Evolutionary conservation across 2,797 vertebrate species (phyloP), one percentile per base, ranked within the genome.

Genomic region (Rhadinocentrus ornatus): DNA sequence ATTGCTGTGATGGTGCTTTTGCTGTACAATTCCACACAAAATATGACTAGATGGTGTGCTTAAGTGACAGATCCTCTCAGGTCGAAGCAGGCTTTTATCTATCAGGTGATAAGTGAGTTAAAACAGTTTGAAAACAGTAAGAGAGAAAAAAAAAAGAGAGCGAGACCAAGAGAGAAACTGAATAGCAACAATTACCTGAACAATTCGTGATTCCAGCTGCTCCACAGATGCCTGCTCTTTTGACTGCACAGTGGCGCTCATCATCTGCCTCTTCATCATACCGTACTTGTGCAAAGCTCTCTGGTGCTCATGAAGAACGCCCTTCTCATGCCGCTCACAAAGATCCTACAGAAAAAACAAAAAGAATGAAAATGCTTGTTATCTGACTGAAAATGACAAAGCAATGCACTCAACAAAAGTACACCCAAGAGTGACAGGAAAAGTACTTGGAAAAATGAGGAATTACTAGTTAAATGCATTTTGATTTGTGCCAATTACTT

Each of bases 271-370:
- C 95, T 96, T 98, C 97, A 98, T 98, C 91, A 97, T 74, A 22
- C 96, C 91, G 83, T 99, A 97, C 86, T 97, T 99, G 90, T 98
- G 97, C 91, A 99, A 89, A 0, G 96, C 97, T 35, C 95, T 92
- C 94, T 99, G 98, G 88, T 99, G 97, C 85, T 97, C 97, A 37
- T 99, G 97, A 62, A 99, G 90, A 0, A 98, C 95, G 0, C 98
- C 98, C 84, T 96, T 98, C 93, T 99, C 98, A 0, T 99, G 98
- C n/a, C 98, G 94, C 85, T 99, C 97, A 5, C 98, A 99, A 81
- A 99, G 93, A 82, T 99, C 97, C 98, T 99, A 31, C 5, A 50
- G 29, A 32, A 18, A 79, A 61, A 6, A 11, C 13, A 35, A 32
- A 20, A 79, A 56, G 26, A 73, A 56, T 7, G 8, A 16, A 6